Conservation (phyloP, 2,888 invertebrate genomes). For the Resseliella maxima region DNA sequence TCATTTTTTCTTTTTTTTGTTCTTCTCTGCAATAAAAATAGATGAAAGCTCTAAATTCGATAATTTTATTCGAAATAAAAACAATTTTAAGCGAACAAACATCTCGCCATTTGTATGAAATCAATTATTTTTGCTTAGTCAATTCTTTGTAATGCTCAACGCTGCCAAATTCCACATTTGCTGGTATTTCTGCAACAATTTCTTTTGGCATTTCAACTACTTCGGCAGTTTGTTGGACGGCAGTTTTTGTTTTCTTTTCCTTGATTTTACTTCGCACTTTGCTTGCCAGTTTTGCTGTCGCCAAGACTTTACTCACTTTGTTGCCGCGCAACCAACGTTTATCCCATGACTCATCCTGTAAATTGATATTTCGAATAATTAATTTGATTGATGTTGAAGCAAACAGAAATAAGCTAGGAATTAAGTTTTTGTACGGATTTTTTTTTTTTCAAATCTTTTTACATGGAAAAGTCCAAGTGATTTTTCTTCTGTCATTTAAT, state of each 20-base stretch:
- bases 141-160: conserved; percentile 71
- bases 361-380: not conserved
- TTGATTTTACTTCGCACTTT: conserved; percentile 73
- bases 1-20: too few species aligned
- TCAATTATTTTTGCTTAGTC: conserved; percentile 36
- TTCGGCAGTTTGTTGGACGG: not conserved
- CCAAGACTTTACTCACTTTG: conserved; percentile 72
- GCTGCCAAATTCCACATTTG: conserved; percentile 67
- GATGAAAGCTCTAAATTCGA: not conserved
- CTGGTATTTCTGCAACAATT: conserved; percentile 61
- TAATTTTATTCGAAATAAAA: not conserved
- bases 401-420: not conserved
- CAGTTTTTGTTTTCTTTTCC: conserved; percentile 67
- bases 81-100: not conserved
- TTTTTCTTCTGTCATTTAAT: too few species aligned
- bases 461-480: not conserved
- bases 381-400: not conserved
- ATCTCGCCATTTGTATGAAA: not conserved
- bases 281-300: conserved; percentile 71
- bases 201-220: conserved; percentile 65
- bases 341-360: conserved; percentile 69
- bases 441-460: too few species aligned
- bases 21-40: conserved; percentile 25
- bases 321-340: conserved; percentile 72
- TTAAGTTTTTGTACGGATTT: not conserved